phyloP scores from a whole-genome alignment of 1,140 invertebrate species.

The Diuraphis noxia region DNA sequence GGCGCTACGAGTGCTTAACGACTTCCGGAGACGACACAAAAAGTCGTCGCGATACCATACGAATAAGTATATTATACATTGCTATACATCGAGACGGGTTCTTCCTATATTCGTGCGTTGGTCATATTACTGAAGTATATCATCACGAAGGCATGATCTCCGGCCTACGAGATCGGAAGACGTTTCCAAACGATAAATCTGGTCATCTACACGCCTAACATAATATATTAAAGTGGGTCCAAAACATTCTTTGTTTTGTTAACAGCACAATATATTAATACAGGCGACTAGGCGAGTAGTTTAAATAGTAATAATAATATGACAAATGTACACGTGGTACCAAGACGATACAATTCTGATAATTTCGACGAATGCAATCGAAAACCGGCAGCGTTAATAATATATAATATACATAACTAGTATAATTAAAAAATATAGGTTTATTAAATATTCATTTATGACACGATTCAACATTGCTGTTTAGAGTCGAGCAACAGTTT shows the following conservation, averaged over 20 bases:
- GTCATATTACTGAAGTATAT: not conserved
- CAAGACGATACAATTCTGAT: no score
- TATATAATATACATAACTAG: not conserved
- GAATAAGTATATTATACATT: no score
- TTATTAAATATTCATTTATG: not conserved
- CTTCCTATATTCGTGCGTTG: not conserved
- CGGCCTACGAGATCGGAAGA: not conserved
- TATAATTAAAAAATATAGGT: not conserved
- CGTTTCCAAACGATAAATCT: not conserved
- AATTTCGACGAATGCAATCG: not conserved
- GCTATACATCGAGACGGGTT: not conserved
- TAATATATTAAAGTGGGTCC: not conserved
- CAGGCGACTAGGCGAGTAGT: not conserved
- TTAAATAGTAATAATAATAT: not conserved
- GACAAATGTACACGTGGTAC: no score
- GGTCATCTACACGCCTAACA: not conserved
- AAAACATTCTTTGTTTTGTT: not conserved
- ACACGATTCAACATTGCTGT: not conserved
- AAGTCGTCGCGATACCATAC: not conserved
- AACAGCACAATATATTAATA: not conserved
- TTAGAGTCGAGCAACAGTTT: not conserved
- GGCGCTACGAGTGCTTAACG: not conserved
- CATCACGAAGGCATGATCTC: not conserved
- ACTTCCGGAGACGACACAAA: conserved; percentile 2
- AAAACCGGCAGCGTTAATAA: not conserved